phyloP scores from a whole-genome alignment of 2,888 invertebrate species.

The Diadegma fenestrale region DNA sequence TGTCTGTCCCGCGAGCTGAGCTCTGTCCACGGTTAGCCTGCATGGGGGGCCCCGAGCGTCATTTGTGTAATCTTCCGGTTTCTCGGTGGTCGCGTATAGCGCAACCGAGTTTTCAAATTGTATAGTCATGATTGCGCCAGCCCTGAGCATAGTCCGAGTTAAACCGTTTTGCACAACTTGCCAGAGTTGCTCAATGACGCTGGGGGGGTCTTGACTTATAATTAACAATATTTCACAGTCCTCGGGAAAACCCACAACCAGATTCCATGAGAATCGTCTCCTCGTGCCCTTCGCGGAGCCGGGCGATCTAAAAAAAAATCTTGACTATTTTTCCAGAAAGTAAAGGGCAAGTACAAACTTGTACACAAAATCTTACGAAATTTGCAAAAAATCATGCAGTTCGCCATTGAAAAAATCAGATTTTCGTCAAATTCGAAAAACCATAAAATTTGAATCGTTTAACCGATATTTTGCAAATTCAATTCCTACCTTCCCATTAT shows the following conservation, averaged over 20 bases:
- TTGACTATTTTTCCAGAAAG: too few species aligned
- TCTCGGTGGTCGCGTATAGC: slow-evolving; percentile 65
- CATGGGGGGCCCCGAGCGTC: slow-evolving; percentile 65
- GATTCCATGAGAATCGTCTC: background rate
- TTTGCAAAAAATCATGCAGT: too few species aligned
- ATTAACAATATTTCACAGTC: background rate
- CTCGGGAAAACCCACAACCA: background rate
- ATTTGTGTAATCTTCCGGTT: slow-evolving; percentile 68
- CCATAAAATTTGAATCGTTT: too few species aligned
- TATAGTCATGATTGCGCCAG: slow-evolving; percentile 62
- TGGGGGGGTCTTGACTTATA: background rate
- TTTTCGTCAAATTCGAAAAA: too few species aligned
- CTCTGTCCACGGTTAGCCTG: slow-evolving; percentile 28
- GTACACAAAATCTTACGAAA: too few species aligned
- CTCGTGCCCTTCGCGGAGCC: background rate
- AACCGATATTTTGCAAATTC: too few species aligned
- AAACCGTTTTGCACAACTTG: slow-evolving; percentile 22
- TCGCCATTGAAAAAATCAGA: too few species aligned
- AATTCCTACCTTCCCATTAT: too few species aligned
- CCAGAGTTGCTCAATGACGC: background rate
- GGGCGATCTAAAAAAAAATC: too few species aligned
- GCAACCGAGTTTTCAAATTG: slow-evolving; percentile 62
- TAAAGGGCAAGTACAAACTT: too few species aligned
- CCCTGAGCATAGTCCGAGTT: slow-evolving; percentile 6
- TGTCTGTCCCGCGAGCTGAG: slow-evolving; percentile 24